Evolutionary conservation across 2,888 invertebrate genomes (phyloP).

Genomic region (Callinectes sapidus): DNA sequence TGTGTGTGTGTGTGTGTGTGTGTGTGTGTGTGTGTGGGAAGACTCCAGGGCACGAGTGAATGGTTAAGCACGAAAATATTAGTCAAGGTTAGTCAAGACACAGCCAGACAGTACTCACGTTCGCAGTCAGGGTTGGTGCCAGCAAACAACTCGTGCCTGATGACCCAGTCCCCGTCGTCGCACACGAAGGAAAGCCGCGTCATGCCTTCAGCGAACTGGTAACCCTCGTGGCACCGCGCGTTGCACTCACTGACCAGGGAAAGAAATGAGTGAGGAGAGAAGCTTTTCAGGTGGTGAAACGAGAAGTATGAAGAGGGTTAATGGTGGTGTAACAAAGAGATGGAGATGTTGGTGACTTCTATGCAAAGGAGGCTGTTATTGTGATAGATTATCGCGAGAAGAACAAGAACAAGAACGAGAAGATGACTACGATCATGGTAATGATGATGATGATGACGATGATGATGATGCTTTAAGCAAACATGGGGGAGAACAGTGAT

Average conservation of each 20-base stretch:
- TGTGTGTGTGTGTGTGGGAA: no score
- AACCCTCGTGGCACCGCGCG: constrained; percentile 72
- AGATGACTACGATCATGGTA: not conserved
- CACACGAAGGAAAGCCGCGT: constrained; percentile 69
- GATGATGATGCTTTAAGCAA: not conserved
- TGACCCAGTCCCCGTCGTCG: constrained; percentile 70
- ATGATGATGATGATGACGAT: constrained; percentile 23
- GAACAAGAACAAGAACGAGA: not conserved
- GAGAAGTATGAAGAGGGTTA: not conserved
- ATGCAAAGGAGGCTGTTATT: no score
- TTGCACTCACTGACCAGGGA: constrained; percentile 71
- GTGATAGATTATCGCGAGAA: no score
- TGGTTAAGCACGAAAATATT: no score
- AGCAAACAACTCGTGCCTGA: constrained; percentile 54
- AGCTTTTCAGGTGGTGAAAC: not conserved
- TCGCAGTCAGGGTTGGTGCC: constrained; percentile 73
- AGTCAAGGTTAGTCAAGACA: not conserved
- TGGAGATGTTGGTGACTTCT: not conserved
- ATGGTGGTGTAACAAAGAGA: not conserved
- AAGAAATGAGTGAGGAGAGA: not conserved
- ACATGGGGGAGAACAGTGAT: no score
- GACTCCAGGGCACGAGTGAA: no score
- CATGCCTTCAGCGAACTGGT: constrained; percentile 72
- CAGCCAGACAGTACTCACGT: constrained; percentile 72
- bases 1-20: not conserved